Conservation (phyloP, 2,797 vertebrate species). For the Sebastes hubbsi region DNA sequence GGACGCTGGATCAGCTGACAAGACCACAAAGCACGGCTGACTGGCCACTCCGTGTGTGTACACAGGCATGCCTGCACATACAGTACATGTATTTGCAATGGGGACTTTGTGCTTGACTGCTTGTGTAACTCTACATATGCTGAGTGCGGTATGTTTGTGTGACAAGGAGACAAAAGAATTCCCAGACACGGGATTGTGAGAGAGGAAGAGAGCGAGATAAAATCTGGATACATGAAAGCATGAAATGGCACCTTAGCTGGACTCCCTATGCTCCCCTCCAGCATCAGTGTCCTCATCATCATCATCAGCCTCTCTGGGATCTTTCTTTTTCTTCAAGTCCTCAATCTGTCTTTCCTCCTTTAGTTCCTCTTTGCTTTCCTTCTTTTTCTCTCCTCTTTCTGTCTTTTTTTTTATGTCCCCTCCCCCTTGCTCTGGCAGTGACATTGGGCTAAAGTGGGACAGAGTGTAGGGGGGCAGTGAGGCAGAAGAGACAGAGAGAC, state of each 20-base stretch:
- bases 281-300: conserved; percentile 32
- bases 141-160: conserved; percentile 60
- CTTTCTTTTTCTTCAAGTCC: conserved; percentile 12
- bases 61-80: conserved; percentile 28
- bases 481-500: conserved; percentile 81
- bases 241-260: conserved; percentile 32
- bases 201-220: background rate
- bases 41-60: conserved; percentile 27
- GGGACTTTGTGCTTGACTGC: conserved; percentile 53
- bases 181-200: conserved; percentile 24
- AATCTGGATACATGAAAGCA: conserved; percentile 17
- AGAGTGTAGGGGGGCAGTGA: conserved; percentile 78
- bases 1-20: conserved; percentile 58
- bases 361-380: conserved; percentile 19
- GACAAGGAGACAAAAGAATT: conserved; percentile 54
- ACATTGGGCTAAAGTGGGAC: conserved; percentile 86
- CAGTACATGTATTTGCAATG: conserved; percentile 39
- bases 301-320: conserved; percentile 16
- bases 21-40: conserved; percentile 37
- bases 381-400: background rate
- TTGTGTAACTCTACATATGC: conserved; percentile 66
- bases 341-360: conserved; percentile 22
- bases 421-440: conserved; percentile 77
- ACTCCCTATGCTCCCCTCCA: conserved; percentile 10
- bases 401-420: conserved; percentile 42